Evolutionary conservation across 2,797 vertebrate species (phyloP).

Genomic region (Clarias platycephalus): DNA sequence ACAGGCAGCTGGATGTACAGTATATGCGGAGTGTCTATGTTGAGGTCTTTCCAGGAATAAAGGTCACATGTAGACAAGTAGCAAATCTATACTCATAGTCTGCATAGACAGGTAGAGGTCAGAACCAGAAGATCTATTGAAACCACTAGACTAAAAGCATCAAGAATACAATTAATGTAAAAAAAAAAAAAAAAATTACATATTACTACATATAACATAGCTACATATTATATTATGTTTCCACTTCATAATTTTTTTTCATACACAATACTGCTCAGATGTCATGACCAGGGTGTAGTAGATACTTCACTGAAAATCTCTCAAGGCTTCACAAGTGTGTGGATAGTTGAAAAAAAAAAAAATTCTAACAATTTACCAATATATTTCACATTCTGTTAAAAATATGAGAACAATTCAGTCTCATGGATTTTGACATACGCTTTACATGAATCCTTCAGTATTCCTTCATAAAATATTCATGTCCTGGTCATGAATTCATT

Average conservation of each 20-base stretch:
- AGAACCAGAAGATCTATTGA: background rate
- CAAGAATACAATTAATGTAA: background rate
- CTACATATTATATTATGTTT: background rate
- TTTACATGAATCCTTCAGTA: background rate
- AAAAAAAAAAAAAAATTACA: background rate
- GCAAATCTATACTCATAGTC: background rate
- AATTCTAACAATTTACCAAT: background rate
- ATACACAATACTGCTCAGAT: too few species aligned
- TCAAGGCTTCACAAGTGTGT: background rate
- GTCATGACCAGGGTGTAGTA: background rate
- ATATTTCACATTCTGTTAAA: background rate
- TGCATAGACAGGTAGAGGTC: background rate
- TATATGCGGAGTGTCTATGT: constrained; percentile 9
- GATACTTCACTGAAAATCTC: background rate
- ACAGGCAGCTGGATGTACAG: background rate
- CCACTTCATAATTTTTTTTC: background rate
- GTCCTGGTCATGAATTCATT: background rate
- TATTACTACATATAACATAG: too few species aligned
- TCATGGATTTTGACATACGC: background rate
- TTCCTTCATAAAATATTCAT: background rate
- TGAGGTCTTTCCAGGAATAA: constrained; percentile 4
- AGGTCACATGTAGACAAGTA: background rate
- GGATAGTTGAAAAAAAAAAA: background rate
- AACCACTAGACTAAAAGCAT: background rate
- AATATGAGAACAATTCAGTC: background rate